phyloP scores from a whole-genome alignment of 2,113 vertebrate genomes.

The Genyomyrus donnyi region DNA sequence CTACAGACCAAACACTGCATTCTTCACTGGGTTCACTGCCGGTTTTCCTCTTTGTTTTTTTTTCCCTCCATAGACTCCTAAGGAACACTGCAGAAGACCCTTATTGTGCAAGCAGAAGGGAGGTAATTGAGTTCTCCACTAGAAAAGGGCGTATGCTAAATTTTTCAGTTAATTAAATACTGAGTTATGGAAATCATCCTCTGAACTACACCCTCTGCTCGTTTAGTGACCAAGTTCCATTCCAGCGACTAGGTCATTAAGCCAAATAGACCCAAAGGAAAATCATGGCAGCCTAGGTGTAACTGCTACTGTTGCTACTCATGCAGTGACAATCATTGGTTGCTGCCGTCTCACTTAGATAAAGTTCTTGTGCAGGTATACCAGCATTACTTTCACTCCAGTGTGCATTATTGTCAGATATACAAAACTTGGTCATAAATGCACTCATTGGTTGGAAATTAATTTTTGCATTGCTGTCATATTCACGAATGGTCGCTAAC shows the following conservation, averaged over 20 bases:
- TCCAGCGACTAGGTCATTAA: neutral
- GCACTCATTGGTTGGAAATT: neutral
- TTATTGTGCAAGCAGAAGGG: neutral
- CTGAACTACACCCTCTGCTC: neutral
- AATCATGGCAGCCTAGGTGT: neutral
- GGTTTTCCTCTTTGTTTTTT: neutral
- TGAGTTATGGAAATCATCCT: neutral
- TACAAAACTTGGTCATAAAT: neutral
- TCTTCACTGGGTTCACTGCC: neutral
- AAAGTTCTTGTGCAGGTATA: neutral
- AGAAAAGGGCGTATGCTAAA: neutral
- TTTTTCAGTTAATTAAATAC: neutral
- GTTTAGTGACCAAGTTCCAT: neutral
- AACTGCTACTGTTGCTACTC: neutral
- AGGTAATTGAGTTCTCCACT: neutral
- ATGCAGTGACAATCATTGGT: neutral
- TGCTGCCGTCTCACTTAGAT: neutral
- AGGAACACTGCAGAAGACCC: neutral
- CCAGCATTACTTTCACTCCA: neutral
- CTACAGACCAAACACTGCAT: neutral
- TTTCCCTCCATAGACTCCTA: neutral
- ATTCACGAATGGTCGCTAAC: neutral
- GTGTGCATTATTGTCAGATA: neutral
- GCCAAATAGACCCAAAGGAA: neutral
- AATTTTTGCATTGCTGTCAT: neutral